A percentile compares a stretch with the other conserved stretches of the same genome.
Evolutionary conservation across 2,888 invertebrate genomes (phyloP).

Genomic region (Aradus depressus): DNA sequence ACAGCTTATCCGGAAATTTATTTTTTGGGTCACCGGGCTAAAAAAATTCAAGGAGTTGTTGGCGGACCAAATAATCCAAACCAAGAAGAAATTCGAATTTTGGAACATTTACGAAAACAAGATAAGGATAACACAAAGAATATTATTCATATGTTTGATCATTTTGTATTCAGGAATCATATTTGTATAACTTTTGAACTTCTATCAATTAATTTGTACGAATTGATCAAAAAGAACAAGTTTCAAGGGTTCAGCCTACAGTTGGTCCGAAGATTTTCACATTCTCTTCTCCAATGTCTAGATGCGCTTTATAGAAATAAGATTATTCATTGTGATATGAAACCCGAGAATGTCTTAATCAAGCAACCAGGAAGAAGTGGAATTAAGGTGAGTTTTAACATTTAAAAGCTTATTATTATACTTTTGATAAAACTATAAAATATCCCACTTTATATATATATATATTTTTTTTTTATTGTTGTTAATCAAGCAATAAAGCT

Average conservation of each 20-base stretch:
- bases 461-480: too few species aligned
- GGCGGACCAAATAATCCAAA: slow-evolving; percentile 90
- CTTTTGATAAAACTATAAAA: too few species aligned
- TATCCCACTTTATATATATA: too few species aligned
- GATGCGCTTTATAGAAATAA: slow-evolving; percentile 89
- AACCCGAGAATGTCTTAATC: slow-evolving; percentile 95
- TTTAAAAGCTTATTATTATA: too few species aligned
- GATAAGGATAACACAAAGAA: slow-evolving; percentile 98
- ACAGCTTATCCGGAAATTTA: slow-evolving; percentile 85
- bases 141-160: slow-evolving; percentile 96
- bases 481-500: too few species aligned
- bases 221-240: slow-evolving; percentile 98
- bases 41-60: slow-evolving; percentile 79
- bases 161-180: slow-evolving; percentile 95
- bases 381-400: slow-evolving; percentile 77
- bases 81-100: slow-evolving; percentile 92
- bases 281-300: slow-evolving; percentile 90
- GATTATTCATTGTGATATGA: slow-evolving; percentile 99
- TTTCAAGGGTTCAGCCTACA: slow-evolving; percentile 96
- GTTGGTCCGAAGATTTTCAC: slow-evolving; percentile 94
- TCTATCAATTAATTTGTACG: slow-evolving; percentile 94
- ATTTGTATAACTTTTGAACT: slow-evolving; percentile 98
- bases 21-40: slow-evolving; percentile 87
- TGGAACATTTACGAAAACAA: slow-evolving; percentile 88
- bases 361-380: slow-evolving; percentile 98